Evolutionary conservation across 1,140 invertebrate species (phyloP), one percentile per base, ranked within the genome.

Genomic region (Diuraphis noxia): DNA sequence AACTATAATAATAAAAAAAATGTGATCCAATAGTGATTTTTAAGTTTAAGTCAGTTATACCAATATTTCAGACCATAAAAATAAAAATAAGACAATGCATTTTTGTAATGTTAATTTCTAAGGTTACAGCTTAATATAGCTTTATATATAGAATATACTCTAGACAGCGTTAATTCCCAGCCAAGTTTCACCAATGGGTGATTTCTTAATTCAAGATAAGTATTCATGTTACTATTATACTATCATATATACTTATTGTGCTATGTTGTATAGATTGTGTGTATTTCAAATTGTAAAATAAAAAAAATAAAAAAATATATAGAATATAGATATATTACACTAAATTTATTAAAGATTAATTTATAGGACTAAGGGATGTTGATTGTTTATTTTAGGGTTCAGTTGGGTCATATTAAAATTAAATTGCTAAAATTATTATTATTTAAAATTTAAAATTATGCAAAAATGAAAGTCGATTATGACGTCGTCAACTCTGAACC

Each of bases 371-470:
- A 81, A 1, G 5, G 30, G 30, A 63, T 81, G 77, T 38, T 81
- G 36, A 81, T 36, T 81, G 21, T 23, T 81, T 81, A 38, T 81
- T 0, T 38, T 25, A 40, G 21, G 3, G 34, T 81, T 81, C 7
- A 10, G 21, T 30, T 25, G 9, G 56, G 30, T 63, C n/a, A 63
- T n/a, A 30, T 63, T 63, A 63, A n/a, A 63, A 38, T 38, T 81
- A 40, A 36, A 81, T 38, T 81, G 30, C 30, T 6, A 43, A 41
- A 84, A 40, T 41, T 84, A 3, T 43, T 81, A 41, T 84, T 30
- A 84, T 84, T 84, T 84, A 10, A 84, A 84, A 43, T 84, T 30
- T 41, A 19, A 84, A 84, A 84, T 23, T 79, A 38, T 84, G 10
- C 30, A n/a, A 8, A 84, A 84, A 41, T 38, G 23, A 79, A 79